Base-by-base conservation (phyloP, 2,797 vertebrate species). In the Phyllotis vaccarum region DNA sequence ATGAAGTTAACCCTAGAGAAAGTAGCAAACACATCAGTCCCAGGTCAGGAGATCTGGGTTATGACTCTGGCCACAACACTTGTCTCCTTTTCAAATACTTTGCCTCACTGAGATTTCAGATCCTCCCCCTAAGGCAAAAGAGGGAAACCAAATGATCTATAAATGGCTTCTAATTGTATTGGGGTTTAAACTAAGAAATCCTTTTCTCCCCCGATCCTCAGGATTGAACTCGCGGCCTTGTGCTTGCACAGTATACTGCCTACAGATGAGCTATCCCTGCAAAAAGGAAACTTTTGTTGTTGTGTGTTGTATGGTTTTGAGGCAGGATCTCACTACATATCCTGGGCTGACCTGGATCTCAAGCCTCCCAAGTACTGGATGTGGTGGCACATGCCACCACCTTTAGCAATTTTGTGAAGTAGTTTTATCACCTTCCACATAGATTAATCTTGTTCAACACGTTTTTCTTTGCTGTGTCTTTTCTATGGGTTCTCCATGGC, bases 141-240 rank as follows among this genome's bases (percentile, higher is more conserved):
- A 43, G 29, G 34, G 46, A 94, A 83, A 93, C n/a, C 27, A 40
- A 62, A 21, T 80, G 43, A 79, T 43, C 17, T 49, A 6, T 7
- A 76, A 95, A 31, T 87, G 21, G 22, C 43, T 86, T 40, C 68
- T 79, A 75, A 93, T 40, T 89, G 78, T 2, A 56, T 27, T 43
- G 78, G 64, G 24, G 81, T 52, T 76, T 86, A 96, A 92, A 91
- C 14, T 19, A 82, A 64, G 74, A 95, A 82, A 70, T 68, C 1
- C 49, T 49, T 92, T 90, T 52, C 75, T 22, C n/a, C 82, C 60
- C 6, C 52, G 60, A 54, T 34, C 12, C 19, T 49, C 43, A 79
- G 29, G n/a, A n/a, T 82, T 74, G 46, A 78, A 34, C 17, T 46
- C 49, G 78, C 11, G 8, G n/a, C 21, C 52, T 49, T 5, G 8